Evolutionary conservation across 1,140 invertebrate species (phyloP), one percentile per base, ranked within the genome.

Genomic region (Pseudomyrmex concolor): DNA sequence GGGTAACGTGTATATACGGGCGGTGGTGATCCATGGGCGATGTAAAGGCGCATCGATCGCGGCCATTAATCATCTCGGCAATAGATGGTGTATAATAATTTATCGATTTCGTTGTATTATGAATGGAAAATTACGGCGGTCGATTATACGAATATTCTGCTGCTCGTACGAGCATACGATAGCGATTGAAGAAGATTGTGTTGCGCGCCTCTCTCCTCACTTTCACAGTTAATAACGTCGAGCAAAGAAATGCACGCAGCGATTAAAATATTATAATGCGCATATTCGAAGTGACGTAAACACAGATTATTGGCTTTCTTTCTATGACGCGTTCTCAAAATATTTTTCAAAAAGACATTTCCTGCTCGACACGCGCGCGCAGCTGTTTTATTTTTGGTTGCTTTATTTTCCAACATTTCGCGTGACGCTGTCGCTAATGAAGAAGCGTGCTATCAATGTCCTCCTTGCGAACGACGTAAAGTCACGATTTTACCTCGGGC

Each of bases 51-150:
- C 48, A 34, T 22, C 17, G 62, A 68, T 60, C 67, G 59, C 54
- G n/a, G 66, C 25, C 17, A 84, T 88, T 87, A 85, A 87, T 87
- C 87, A 85, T 73, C 5, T 34, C 34, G 48, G 45, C 22, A 62
- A 84, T 73, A 63, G 77, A 64, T 67, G 83, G 68, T 82, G 62
- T 60, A 25, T 45, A 78, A 77, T 88, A 78, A 88, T 88, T 85
- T 85, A 88, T 87, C 67, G 72, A 77, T 83, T 82, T 77, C 67
- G 70, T 60, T 48, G 19, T 68, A 83, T 64, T 74, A 78, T 74
- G 71, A 76, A 84, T 81, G 76, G 85, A 59, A 87, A 81, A 84
- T 86, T 86, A 84, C 60, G 13, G 17, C 59, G n/a, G 63, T 63
- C 34, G 64, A 54, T 71, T 64, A 68, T 64, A 48, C 54, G n/a